Evolutionary conservation across 2,797 vertebrate species (phyloP).

Genomic region (Gorsachius magnificus): DNA sequence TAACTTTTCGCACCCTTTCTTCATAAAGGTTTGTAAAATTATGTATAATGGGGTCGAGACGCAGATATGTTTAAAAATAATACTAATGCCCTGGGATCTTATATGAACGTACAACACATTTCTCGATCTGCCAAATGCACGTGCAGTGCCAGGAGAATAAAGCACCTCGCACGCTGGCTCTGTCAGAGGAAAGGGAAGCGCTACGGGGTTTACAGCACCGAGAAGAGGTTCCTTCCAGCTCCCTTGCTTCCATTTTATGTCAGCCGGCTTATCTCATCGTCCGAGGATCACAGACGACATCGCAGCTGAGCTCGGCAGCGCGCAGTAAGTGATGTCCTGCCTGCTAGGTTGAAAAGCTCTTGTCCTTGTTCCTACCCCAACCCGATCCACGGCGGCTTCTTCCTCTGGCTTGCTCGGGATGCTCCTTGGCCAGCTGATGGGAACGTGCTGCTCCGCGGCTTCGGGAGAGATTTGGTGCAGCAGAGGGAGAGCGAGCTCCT

Average conservation of each 20-base stretch:
- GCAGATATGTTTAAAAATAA: neutral
- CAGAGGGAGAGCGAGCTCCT: neutral
- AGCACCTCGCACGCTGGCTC: neutral
- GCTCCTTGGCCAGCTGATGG: neutral
- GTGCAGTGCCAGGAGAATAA: neutral
- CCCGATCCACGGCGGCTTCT: accelerated
- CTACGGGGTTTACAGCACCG: neutral
- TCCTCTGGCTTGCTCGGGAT: neutral
- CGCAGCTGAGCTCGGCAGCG: neutral
- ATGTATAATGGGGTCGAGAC: neutral
- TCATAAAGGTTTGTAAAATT: neutral
- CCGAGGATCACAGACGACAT: neutral
- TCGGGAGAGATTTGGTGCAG: neutral
- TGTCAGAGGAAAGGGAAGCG: neutral
- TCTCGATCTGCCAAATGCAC: neutral
- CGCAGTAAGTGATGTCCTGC: neutral
- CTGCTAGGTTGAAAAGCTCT: neutral
- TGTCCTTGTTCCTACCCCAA: neutral
- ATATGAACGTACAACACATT: neutral
- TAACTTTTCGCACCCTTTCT: neutral
- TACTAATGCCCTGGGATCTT: neutral
- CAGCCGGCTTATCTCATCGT: neutral
- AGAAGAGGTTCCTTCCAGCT: neutral
- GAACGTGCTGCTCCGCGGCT: neutral
- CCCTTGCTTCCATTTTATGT: neutral